These are phyloP conservation scores for Leptinotarsa rubiginosa DNA, from an alignment of 2,888 invertebrate genomes.

Conservation along the genomic window DNA sequence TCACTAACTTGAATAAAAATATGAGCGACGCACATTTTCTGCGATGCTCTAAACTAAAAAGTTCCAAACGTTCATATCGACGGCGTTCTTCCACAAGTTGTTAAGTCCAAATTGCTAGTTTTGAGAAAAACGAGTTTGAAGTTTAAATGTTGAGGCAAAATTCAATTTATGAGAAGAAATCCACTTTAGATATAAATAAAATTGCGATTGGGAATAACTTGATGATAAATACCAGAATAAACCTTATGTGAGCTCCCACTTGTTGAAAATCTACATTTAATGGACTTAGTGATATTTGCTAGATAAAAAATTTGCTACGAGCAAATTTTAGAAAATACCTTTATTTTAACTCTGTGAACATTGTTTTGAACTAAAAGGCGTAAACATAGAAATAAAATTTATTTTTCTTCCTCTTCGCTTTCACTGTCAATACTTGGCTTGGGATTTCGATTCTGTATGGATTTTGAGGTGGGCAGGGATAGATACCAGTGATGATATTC, in stretches of 20 bases:
- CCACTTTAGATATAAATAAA: neutral
- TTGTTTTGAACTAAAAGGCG: neutral
- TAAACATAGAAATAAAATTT: neutral
- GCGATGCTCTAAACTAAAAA: no score
- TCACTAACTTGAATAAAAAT: no score
- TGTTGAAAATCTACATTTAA: neutral
- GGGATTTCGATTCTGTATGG: neutral
- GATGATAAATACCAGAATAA: neutral
- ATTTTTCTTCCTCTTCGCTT: neutral
- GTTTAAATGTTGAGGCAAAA: no score
- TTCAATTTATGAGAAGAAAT: no score
- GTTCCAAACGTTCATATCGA: no score
- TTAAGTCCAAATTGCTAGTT: no score
- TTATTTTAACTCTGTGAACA: neutral
- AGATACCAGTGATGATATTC: slow-evolving; percentile 17
- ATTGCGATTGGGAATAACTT: neutral
- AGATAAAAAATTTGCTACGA: neutral
- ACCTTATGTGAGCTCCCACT: neutral
- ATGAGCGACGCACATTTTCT: no score
- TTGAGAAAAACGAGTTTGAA: no score
- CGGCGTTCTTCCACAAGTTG: no score
- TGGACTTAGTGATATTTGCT: neutral
- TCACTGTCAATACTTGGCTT: neutral
- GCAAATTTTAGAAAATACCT: neutral
- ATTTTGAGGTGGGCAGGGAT: neutral